Evolutionary conservation across 2,797 vertebrate genomes (phyloP), one percentile per base, ranked within the genome.

Genomic region (Phoxinus dragarum): DNA sequence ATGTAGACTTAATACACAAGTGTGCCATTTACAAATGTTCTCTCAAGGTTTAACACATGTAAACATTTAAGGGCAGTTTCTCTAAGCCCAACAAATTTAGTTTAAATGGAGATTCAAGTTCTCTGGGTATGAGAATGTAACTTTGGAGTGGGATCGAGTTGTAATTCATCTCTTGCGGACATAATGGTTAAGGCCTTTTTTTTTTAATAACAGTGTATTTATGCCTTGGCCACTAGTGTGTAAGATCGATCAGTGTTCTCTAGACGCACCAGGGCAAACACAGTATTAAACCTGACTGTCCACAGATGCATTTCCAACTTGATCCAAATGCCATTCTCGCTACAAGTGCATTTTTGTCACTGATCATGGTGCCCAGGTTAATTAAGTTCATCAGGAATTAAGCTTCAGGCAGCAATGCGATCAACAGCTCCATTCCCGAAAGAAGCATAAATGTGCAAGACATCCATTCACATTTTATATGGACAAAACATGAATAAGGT

Each of bases 371-470:
- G 84, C 71, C 27, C 34, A 81, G 23, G 36, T 42, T 76, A 76
- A 54, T 47, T 23, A 64, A n/a, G 75, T 47, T 81, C 0, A 23
- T 40, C 36, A 81, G 82, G 82, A 88, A 88, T 56, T 59, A 86
- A 85, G 86, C 88, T 72, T 89, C 86, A 82, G 88, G 86, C 88
- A 80, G 52, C 75, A 86, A 64, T 38, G 83, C 87, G 36, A 64
- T 88, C 89, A 89, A 89, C 40, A 87, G 87, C 87, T 81, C 61
- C 66, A 84, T 85, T 78, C 82, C 74, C 38, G 47, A 67, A 59
- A 82, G 67, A 83, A 34, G 75, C 31, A 8, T 71, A 87, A 72
- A 72, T 86, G 84, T 80, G 56, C 84, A 83, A 88, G 75, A 83
- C 74, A 83, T 82, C 80, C 49, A 80, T 69, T 86, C 80, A 86